Evolutionary conservation across 2,113 vertebrate species (phyloP), one percentile per base, ranked within the genome.

Genomic region (Cynoglossus semilaevis): DNA sequence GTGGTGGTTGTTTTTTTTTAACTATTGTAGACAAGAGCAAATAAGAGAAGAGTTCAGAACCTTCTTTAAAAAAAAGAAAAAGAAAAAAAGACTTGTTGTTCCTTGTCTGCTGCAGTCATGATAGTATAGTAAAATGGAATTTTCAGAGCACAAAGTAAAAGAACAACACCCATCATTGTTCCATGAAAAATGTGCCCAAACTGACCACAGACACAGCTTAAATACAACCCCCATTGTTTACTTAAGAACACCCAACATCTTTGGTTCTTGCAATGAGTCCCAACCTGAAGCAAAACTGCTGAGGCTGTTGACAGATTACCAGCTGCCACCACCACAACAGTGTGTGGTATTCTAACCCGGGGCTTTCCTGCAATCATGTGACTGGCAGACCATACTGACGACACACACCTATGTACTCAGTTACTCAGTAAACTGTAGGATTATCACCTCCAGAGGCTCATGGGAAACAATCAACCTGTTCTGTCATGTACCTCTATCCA

Each of bases 301-400:
- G 42, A 48, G 45, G 1, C 8, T 41, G 22, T 29, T 29, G 22
- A 29, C 22, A 22, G 56, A 37, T 47, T 40, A 70, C 67, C 80
- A 79, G 69, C 52, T 62, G 47, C 22, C 29, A 58, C 58, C 15
- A 14, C 60, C 67, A 47, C 46, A 72, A 47, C 46, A 72, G 69
- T 72, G 35, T 43, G 56, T 67, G 8, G 72, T 19, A 63, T 52
- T 5, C 13, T 66, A 74, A 61, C 47, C 58, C 56, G 85, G 86
- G 85, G 70, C 67, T 83, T 90, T 91, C 84, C 87, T 74, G 45
- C 35, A 18, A 73, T 52, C 84, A 86, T 49, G 86, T 85, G 88
- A 84, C 72, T 43, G 54, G 83, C 77, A 72, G 70, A 38, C 77
- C 80, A 81, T 48, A 73, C 4, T 14, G 60, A 77, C 65, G 54